Base-by-base conservation (phyloP, 2,797 vertebrate species). In the Psittacula echo region DNA sequence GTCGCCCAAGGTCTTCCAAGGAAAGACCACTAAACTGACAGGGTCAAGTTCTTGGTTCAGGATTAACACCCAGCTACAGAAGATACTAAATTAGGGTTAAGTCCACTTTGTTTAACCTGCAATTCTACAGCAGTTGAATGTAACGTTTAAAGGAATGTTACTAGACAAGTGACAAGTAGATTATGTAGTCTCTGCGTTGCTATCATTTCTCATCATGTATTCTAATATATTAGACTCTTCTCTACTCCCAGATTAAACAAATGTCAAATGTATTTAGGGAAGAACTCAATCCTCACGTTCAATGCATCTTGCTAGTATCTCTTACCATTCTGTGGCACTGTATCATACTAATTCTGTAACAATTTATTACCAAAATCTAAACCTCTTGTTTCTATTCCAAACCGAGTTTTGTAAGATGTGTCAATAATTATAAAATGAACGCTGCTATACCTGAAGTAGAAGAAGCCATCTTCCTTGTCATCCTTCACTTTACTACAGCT, bases 401-500 rank as follows among this genome's bases (percentile, higher is more conserved):
- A 84, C 7, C 5, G 9, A 20, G 56, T 74, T 86, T 67, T 71
- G n/a, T 32, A 56, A 86, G 3, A 51, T 64, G 37, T 32, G 67
- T 5, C 22, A 54, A 14, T 51, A 91, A 78, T 26, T 56, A 70
- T 1, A 66, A 68, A 60, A 66, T 15, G 47, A 93, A 61, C 39
- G 70, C 27, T 86, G 34, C 41, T 85, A 75, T 98, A 99, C 99
- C 99, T 99, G 98, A 99, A 99, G 96, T 98, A 98, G 97, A 99
- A 99, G 91, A 98, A 97, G 94, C 97, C 97, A 2, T 98, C 98
- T 32, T 98, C 98, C 32, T 97, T 98, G 66, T 99, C 98, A 80
- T 97, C 97, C 92, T 98, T 98, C 65, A 98, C 98, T 97, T 98
- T 99, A 96, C 97, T 98, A 94, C 99, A 99, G 95, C 96, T 98